Evolutionary conservation across 2,888 invertebrate species (phyloP).

Genomic region (Erebia epiphron): DNA sequence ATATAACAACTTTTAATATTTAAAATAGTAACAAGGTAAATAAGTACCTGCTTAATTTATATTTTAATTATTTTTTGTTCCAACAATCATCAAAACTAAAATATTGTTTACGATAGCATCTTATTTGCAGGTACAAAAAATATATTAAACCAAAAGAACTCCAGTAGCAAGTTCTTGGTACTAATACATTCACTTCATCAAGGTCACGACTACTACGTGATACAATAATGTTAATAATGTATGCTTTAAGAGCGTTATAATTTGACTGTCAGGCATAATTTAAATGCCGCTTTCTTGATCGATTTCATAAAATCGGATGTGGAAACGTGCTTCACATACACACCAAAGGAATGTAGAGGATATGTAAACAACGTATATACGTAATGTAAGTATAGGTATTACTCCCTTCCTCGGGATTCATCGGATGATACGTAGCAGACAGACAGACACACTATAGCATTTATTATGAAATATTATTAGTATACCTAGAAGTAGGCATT

Average conservation of each 20-base stretch:
- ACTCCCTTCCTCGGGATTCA: too few species aligned
- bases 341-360: conserved; percentile 21
- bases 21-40: too few species aligned
- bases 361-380: conserved; percentile 27
- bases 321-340: conserved; percentile 30
- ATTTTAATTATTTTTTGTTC: not conserved
- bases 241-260: conserved; percentile 20
- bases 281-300: conserved; percentile 24
- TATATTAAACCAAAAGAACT: not conserved
- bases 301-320: conserved; percentile 30
- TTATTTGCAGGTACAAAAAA: not conserved
- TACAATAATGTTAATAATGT: conserved; percentile 26
- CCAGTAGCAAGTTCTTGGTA: conserved; percentile 41
- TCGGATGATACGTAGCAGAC: too few species aligned
- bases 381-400: too few species aligned
- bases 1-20: too few species aligned
- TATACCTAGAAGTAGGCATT: too few species aligned
- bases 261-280: conserved; percentile 7
- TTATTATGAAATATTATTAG: too few species aligned
- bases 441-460: too few species aligned
- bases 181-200: conserved; percentile 58
- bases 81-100: not conserved
- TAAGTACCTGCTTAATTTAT: not conserved
- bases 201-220: conserved; percentile 62
- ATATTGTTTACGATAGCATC: conserved; percentile 6